Base-by-base conservation (phyloP, 2,888 invertebrate genomes). In the Mesorhabditis belari region DNA sequence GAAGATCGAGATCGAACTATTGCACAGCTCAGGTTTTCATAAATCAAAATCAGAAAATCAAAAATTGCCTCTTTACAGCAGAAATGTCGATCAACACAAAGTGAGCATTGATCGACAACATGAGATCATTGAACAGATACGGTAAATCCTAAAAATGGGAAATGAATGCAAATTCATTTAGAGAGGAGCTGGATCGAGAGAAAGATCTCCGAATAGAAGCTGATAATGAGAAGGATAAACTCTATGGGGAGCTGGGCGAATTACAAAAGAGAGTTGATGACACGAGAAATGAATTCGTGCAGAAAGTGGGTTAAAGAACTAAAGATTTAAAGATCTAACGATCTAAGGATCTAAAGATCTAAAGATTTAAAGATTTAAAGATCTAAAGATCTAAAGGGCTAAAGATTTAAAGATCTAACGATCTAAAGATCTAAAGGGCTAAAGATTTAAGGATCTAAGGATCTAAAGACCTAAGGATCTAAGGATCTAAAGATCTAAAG, bases 51-150 rank as follows among this genome's bases (percentile, higher is more conserved):
- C 44, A 35, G 12, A 9, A 35, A 35, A 17, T 35, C 12, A 35
- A 35, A n/a, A 1, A 9, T 17, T 35, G n/a, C n/a, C n/a, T 35
- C 17, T 35, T 35, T 35, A 35, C n/a, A 35, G 44, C 44, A 35
- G n/a, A 35, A 35, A 66, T 35, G 56, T 65, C n/a, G 70, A 70
- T 12, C 53, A 62, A 4, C 62, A 69, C 17, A 66, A 55, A 51
- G 27, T 35, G 5, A 65, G 61, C 25, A 29, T 49, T 3, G 59
- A 64, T 23, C 55, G 70, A 12, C 70, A 70, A 23, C 63, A 63
- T 27, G 66, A 69, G 57, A 64, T 70, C 23, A 67, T 70, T 49
- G 70, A 69, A 35, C 59, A 61, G 5, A 52, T 70, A 2, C 62
- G 65, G 69, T 67, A 58, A 2, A 49, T n/a, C 6, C 3, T 19